Evolutionary conservation across 2,797 vertebrate genomes (phyloP).

Genomic region (Syngnathus rostellatus): DNA sequence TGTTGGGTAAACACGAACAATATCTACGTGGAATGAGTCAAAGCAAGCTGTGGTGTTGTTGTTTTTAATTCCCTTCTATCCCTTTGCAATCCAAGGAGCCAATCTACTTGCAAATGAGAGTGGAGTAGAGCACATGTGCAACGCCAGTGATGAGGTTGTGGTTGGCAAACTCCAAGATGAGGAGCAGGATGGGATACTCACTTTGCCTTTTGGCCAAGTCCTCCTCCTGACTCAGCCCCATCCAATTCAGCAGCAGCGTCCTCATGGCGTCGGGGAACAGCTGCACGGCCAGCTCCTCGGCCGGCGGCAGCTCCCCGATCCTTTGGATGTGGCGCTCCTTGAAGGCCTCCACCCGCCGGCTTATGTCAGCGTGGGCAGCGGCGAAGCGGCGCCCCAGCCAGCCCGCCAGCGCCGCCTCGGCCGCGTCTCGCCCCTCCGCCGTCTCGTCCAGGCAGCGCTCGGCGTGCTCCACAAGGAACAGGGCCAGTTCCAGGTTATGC

Average conservation of each 20-base stretch:
- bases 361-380: constrained; percentile 68
- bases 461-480: constrained; percentile 56
- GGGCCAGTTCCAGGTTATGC: constrained; percentile 38
- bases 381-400: constrained; percentile 76
- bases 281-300: constrained; percentile 68
- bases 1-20: too few species aligned
- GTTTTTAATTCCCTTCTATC: not conserved
- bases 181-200: constrained; percentile 76
- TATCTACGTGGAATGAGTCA: too few species aligned
- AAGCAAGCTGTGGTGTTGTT: too few species aligned
- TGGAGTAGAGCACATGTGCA: constrained; percentile 78
- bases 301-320: constrained; percentile 74
- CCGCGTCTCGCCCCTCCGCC: constrained; percentile 50
- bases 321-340: constrained; percentile 74
- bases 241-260: constrained; percentile 74
- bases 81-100: not conserved
- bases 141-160: constrained; percentile 81
- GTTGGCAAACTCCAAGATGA: constrained; percentile 79
- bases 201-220: constrained; percentile 68
- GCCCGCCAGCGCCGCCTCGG: constrained; percentile 50
- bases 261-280: constrained; percentile 77
- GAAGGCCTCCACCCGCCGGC: constrained; percentile 73
- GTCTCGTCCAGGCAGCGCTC: constrained; percentile 41
- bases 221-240: constrained; percentile 71
- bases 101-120: constrained; percentile 71